Evolutionary conservation across 2,797 vertebrate species (phyloP).

Genomic region (Rhynchotus rufescens): DNA sequence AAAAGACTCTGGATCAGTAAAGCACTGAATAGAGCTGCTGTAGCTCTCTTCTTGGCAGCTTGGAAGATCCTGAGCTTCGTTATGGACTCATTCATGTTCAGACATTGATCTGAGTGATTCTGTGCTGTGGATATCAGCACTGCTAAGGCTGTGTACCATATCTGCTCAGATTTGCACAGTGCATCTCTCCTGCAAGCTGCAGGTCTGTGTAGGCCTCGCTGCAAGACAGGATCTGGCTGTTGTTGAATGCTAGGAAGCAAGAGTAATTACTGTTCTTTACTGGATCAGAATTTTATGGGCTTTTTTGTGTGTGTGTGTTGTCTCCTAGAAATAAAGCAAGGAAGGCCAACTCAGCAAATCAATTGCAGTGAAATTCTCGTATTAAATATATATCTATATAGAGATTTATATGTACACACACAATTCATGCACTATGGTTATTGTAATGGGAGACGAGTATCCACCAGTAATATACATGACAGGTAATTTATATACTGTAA

Average conservation of each 20-base stretch:
- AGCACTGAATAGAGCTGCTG: background rate
- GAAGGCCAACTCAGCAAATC: slow-evolving; percentile 45
- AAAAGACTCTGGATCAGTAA: background rate
- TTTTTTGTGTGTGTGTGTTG: background rate
- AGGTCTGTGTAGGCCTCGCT: background rate
- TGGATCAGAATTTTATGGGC: background rate
- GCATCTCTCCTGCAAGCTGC: background rate
- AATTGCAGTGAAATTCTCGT: background rate
- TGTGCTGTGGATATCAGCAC: background rate
- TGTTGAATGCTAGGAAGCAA: background rate
- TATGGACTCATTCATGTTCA: background rate
- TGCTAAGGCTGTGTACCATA: background rate
- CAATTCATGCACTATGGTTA: background rate
- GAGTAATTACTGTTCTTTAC: background rate
- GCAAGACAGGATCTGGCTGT: background rate
- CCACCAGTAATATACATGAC: slow-evolving; percentile 6
- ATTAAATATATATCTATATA: background rate
- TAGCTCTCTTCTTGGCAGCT: background rate
- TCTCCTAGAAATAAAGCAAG: slow-evolving; percentile 31
- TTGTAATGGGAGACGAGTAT: background rate
- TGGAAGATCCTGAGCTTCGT: background rate
- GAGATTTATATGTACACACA: background rate
- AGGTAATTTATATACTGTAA: slow-evolving; percentile 61
- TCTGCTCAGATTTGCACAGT: background rate
- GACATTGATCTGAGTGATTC: background rate